phyloP scores from a whole-genome alignment of 1,140 invertebrate species.

The Bombus terrestris region DNA sequence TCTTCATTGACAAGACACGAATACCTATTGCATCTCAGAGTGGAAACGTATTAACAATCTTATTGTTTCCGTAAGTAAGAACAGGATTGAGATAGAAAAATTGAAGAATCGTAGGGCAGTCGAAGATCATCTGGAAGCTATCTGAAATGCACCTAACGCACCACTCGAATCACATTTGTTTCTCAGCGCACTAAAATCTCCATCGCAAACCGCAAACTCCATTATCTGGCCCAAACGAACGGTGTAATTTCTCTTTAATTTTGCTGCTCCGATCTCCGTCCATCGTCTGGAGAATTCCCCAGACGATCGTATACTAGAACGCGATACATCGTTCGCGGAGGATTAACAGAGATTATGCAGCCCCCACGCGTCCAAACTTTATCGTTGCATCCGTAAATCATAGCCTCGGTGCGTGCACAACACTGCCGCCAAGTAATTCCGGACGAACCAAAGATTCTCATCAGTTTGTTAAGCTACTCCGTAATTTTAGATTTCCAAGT shows the following conservation, averaged over 20 bases:
- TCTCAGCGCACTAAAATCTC: background rate
- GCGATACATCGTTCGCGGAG: slow-evolving; percentile 3
- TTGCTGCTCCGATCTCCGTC: background rate
- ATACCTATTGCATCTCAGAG: too few relatives aligned
- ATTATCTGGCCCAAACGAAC: background rate
- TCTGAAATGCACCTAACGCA: too few relatives aligned
- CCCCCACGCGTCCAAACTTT: background rate
- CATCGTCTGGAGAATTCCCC: slow-evolving; percentile 20
- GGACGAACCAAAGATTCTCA: background rate
- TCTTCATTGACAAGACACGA: too few relatives aligned
- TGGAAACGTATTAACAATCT: too few relatives aligned
- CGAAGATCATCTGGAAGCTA: too few relatives aligned
- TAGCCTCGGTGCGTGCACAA: background rate
- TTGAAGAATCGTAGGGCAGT: too few relatives aligned
- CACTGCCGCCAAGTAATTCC: background rate
- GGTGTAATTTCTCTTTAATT: slow-evolving; percentile 12
- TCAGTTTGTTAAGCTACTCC: background rate
- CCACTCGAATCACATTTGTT: background rate
- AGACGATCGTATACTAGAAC: background rate
- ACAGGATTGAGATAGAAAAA: too few relatives aligned
- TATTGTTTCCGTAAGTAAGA: too few relatives aligned
- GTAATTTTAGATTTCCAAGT: slow-evolving; percentile 5
- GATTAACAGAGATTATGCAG: slow-evolving; percentile 15
- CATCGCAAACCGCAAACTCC: background rate
- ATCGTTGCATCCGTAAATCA: slow-evolving; percentile 6